Evolutionary conservation across 1,140 invertebrate genomes (phyloP).

Genomic region (Pararge aegeria): DNA sequence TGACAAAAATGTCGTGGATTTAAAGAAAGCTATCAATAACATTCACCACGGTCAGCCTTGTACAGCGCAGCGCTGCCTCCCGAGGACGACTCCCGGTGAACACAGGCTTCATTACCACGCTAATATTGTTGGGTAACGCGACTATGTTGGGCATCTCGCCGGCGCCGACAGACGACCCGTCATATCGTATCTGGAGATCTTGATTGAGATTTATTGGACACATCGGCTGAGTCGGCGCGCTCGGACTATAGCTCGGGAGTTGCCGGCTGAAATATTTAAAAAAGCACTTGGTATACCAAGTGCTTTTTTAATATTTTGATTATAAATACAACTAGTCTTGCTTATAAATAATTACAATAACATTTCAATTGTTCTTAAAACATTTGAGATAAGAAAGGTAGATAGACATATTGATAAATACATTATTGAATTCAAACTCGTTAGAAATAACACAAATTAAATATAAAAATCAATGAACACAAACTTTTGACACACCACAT

Average conservation of each 20-base stretch:
- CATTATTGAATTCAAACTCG: no score
- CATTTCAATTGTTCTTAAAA: no score
- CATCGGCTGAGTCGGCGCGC: constrained; percentile 45
- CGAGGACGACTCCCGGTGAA: constrained; percentile 1
- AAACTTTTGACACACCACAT: no score
- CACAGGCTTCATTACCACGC: constrained; percentile 53
- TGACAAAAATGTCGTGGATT: constrained; percentile 4
- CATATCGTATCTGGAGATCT: constrained; percentile 70
- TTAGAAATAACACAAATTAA: no score
- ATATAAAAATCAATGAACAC: no score
- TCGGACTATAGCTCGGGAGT: constrained; percentile 10
- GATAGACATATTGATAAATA: no score
- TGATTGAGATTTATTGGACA: constrained; percentile 75
- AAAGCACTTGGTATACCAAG: no score
- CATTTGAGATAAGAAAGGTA: no score
- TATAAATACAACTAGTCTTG: no score
- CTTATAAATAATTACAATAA: no score
- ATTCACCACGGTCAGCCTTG: constrained; percentile 26
- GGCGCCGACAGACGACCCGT: constrained; percentile 68
- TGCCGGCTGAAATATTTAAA: no score
- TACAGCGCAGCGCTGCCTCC: constrained; percentile 16
- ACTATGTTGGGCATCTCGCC: constrained; percentile 47
- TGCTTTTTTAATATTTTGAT: no score
- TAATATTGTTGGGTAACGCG: constrained; percentile 65
- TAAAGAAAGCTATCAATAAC: constrained; percentile 27